Conservation (phyloP, 2,797 vertebrate genomes). For the Hypotaenidia okinawae region DNA sequence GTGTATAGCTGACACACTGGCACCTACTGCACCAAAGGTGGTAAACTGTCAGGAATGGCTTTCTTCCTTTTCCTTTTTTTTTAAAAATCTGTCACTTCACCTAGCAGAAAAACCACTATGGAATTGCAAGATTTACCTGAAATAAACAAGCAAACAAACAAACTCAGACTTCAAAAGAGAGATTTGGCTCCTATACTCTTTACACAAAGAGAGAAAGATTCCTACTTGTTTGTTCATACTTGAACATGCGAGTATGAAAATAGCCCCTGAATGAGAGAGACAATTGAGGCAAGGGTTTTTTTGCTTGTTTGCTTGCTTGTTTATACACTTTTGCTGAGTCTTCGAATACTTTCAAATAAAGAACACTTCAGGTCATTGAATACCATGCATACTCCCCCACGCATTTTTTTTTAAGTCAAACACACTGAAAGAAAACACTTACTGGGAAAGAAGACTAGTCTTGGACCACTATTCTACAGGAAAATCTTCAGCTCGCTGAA, state of each 20-base stretch:
- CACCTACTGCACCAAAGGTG: background rate
- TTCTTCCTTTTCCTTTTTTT: background rate
- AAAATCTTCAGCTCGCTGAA: background rate
- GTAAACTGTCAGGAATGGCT: background rate
- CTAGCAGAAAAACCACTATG: background rate
- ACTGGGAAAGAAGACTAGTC: background rate
- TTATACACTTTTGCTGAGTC: background rate
- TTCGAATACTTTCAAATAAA: constrained; percentile 12
- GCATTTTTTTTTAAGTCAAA: background rate
- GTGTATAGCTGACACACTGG: background rate
- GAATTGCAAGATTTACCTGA: constrained; percentile 2
- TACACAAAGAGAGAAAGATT: background rate
- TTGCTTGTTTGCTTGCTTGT: background rate
- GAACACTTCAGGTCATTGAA: background rate
- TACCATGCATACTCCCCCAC: background rate
- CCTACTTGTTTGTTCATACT: background rate
- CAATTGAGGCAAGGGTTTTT: background rate
- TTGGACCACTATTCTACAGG: background rate
- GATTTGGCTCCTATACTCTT: background rate
- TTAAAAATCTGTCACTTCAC: background rate
- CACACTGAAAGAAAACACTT: background rate
- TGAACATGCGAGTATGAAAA: background rate
- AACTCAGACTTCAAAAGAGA: background rate
- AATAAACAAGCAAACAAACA: constrained; percentile 19
- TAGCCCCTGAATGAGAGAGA: background rate